Base-by-base conservation (phyloP, 2,888 invertebrate genomes). In the Drosophila aldrichi region DNA sequence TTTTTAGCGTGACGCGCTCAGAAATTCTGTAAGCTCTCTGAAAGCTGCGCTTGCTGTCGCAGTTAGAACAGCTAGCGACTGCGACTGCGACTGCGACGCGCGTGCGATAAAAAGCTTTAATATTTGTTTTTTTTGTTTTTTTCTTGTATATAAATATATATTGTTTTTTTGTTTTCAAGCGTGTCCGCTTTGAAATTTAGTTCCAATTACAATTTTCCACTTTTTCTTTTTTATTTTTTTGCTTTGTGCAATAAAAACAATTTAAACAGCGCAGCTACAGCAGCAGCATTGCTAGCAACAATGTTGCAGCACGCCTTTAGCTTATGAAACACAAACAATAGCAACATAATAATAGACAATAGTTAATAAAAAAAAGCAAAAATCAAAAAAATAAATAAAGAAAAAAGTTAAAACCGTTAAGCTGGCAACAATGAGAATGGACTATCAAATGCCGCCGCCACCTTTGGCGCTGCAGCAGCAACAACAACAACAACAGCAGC, bases 401-500 rank as follows among this genome's bases (percentile, higher is more conserved):
- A 38, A 36, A 16, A 18, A 12, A 6, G 43, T 62, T 68, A 40
- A 8, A 38, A 43, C 66, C 40, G 16, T 29, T 32, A 51, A 56
- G 75, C 59, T 64, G 55, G 51, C 64, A 63, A 64, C 52, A 68
- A 92, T 92, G 91, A 92, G 90, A 90, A 93, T 93, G 93, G 93
- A 93, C 88, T 93, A 93, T 86, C 92, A 93, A 91, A 88, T 93
- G 88, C 92, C 93, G 77, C 92, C 93, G 88, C 91, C 90, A 83
- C 89, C 91, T 59, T 68, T 86, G 88, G 90, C 92, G 61, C 82
- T 93, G 80, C 92, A 89, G 25, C 84, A 89, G 25, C 84, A 89
- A 52, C 87, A 89, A 12, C 85, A 91, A 32, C 91, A 85, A 16
- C 81, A 52, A n/a, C 54, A 55, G 5, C 55, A 55, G 1, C 55